These are phyloP conservation scores for Tanytarsus gracilentus DNA, from an alignment of 2,888 invertebrate genomes.

Conservation along the genomic window DNA sequence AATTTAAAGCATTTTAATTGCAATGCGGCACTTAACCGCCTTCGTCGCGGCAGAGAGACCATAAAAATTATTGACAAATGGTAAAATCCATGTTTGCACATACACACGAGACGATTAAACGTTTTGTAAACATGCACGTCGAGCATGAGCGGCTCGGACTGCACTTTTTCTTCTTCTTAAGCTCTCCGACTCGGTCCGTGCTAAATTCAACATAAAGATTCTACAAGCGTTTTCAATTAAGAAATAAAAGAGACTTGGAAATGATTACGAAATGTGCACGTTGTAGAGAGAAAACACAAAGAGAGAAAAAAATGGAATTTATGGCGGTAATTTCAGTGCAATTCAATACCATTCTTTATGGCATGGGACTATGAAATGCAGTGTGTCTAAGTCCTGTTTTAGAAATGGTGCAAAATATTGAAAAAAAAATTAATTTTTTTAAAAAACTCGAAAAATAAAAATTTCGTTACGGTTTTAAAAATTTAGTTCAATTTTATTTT, in stretches of 20 bases:
- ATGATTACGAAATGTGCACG: neutral
- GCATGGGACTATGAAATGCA: too few relatives aligned
- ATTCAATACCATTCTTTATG: constrained; percentile 6
- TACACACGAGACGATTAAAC: neutral
- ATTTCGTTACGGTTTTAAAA: too few relatives aligned
- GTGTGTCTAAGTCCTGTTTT: too few relatives aligned
- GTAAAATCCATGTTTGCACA: neutral
- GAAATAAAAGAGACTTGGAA: constrained; percentile 4
- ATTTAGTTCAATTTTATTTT: too few relatives aligned
- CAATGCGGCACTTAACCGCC: neutral
- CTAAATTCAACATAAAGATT: constrained; percentile 4
- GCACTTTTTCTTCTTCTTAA: neutral
- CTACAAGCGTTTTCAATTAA: constrained; percentile 15
- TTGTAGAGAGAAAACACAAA: neutral
- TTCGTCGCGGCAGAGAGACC: neutral
- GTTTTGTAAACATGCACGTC: constrained; percentile 1
- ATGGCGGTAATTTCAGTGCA: constrained; percentile 4
- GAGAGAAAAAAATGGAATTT: neutral
- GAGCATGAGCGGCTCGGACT: neutral
- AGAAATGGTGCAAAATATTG: too few relatives aligned
- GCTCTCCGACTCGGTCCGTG: neutral
- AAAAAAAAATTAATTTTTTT: too few relatives aligned
- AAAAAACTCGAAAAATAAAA: too few relatives aligned
- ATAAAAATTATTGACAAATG: constrained; percentile 5
- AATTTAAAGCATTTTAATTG: too few relatives aligned